Evolutionary conservation across 2,113 vertebrate species (phyloP).

Genomic region (Sarotherodon lohbergeri): DNA sequence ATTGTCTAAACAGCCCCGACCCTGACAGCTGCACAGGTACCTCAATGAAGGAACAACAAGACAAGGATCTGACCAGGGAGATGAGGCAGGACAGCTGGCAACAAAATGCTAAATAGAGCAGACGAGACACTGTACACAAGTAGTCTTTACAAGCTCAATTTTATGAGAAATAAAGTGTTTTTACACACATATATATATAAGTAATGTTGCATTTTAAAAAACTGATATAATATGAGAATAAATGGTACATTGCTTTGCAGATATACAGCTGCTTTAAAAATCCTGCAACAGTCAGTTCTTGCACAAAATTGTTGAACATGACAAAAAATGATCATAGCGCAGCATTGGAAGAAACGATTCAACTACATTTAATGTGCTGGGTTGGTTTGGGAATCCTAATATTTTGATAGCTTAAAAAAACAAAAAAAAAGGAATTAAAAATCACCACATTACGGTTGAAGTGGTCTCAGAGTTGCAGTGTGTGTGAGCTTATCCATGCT

Average conservation of each 20-base stretch:
- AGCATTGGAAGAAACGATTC: not conserved
- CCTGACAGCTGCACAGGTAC: conserved; percentile 70
- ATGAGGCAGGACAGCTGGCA: conserved; percentile 14
- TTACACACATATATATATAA: not conserved
- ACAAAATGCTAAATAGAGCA: not conserved
- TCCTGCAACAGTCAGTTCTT: not conserved
- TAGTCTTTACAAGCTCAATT: not conserved
- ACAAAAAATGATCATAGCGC: not conserved
- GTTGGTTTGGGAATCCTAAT: not conserved
- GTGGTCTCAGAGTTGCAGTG: not conserved
- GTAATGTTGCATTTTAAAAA: not conserved
- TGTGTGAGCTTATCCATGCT: not conserved
- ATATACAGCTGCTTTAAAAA: not conserved
- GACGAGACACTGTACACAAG: not conserved
- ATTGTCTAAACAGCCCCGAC: conserved; percentile 63
- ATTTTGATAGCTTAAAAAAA: not conserved
- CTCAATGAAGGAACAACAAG: conserved; percentile 22
- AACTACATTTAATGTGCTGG: not conserved
- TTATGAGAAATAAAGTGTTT: not conserved
- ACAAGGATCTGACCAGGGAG: not conserved
- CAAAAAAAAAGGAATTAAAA: not conserved
- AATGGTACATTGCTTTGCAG: not conserved
- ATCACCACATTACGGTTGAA: not conserved
- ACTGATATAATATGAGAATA: not conserved
- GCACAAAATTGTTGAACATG: not conserved